Base-by-base conservation (phyloP, 2,797 vertebrate species). In the Enteromius unitaeniatus region DNA sequence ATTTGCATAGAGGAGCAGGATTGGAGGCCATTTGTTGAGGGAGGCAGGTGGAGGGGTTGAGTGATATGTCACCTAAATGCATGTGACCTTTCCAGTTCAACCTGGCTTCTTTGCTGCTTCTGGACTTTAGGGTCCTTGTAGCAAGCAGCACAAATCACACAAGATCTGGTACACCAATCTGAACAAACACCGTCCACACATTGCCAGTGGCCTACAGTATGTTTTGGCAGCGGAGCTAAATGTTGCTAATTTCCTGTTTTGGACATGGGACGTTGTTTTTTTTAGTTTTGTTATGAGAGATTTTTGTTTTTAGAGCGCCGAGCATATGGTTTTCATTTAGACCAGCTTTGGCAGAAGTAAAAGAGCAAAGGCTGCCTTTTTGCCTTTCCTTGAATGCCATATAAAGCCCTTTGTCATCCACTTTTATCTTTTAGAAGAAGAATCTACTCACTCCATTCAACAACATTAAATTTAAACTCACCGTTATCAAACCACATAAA, bases 61-160 rank as follows among this genome's bases (percentile, higher is more conserved):
- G 45, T 67, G 86, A 87, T 85, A 67, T 83, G 86, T 81, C 81
- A 81, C 86, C 84, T 80, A 79, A 85, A 83, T 79, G 84, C 81
- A 76, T 47, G 62, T 75, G 72, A 87, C 84, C 84, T 87, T 85
- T 87, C 74, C 81, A 5, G 65, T 62, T 79, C 55, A 76, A 60
- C 78, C 58, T 73, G 75, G 58, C 81, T 62, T 72, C 53, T 58
- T 31, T 31, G 62, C 40, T 45, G 60, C 51, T 34, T 58, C 47
- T 60, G 80, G 75, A 64, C 23, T 78, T 75, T 74, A 19, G 42
- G 62, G 78, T 72, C 49, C 55, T 73, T 82, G 84, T 58, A 26
- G 37, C 31, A 26, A 53, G 60, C 77, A 62, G 49, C 64, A 81
- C 86, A 67, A 77, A 87, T 83, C 58, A 65, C 42, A 40, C 70